Conservation (phyloP, 1,140 invertebrate species). For the Ptiloglossa arizonensis region DNA sequence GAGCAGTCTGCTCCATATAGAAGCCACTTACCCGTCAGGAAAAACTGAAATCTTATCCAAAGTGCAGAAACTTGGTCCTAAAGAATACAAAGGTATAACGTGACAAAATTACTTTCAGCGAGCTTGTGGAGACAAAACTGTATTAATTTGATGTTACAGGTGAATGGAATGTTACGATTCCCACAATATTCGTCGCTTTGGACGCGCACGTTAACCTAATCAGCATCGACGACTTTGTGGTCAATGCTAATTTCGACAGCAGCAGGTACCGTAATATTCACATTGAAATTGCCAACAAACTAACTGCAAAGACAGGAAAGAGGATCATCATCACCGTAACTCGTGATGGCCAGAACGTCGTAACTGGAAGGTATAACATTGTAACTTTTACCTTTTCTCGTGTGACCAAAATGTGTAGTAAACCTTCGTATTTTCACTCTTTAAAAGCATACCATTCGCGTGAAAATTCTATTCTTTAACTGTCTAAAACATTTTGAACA, state of each 20-base stretch:
- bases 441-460: not conserved
- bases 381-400: not conserved
- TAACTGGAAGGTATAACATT: constrained; percentile 84
- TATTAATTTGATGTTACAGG: constrained; percentile 54
- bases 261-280: constrained; percentile 86
- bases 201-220: constrained; percentile 83
- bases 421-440: no score
- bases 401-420: no score
- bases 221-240: constrained; percentile 85
- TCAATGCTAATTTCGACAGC: constrained; percentile 86
- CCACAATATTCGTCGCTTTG: constrained; percentile 74
- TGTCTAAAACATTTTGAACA: not conserved
- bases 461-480: not conserved
- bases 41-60: constrained; percentile 82
- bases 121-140: no score
- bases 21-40: constrained; percentile 78
- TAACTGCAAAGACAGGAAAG: constrained; percentile 82
- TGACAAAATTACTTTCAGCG: not conserved
- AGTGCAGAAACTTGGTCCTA: constrained; percentile 81
- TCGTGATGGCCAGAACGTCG: constrained; percentile 84
- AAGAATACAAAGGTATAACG: constrained; percentile 82
- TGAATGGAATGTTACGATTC: constrained; percentile 73
- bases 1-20: constrained; percentile 74
- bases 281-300: constrained; percentile 85
- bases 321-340: constrained; percentile 84